Base-by-base conservation (phyloP, 2,888 invertebrate genomes). In the Gymnoscelis rufifasciata region DNA sequence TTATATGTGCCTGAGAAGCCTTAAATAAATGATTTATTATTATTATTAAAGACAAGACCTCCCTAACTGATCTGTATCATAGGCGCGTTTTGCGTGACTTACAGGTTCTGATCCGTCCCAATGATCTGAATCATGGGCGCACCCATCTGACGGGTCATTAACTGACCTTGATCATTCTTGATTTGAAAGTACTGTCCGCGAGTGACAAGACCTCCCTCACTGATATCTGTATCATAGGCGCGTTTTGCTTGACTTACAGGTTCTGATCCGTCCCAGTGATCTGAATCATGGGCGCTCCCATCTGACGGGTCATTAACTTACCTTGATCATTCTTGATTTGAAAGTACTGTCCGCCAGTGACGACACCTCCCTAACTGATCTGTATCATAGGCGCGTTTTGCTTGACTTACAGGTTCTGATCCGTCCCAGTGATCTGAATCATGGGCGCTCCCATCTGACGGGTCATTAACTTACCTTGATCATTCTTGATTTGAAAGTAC, bases 111-210 rank as follows among this genome's bases (percentile, higher is more conserved):
- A 1, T 87, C 88, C 0, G 84, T 83, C 56, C 87, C 88, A 0
- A 86, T 88, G 44, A 88, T 88, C 59, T 88, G 88, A 3, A 88
- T 88, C 2, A 87, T 88, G 0, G 88, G 88, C 0, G 88, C 83
- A 62, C 74, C 83, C n/a, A 83, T 71, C 47, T 82, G 82, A 0
- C 75, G 73, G 0, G 72, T 70, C 87, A 87, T 84, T 68, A n/a
- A n/a, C n/a, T n/a, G n/a, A n/a, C n/a, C n/a, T n/a, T n/a, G n/a
- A n/a, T n/a, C n/a, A n/a, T n/a, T n/a, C n/a, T n/a, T n/a, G n/a
- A n/a, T n/a, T n/a, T n/a, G n/a, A n/a, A n/a, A n/a, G n/a, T n/a
- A n/a, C n/a, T n/a, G n/a, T n/a, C n/a, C n/a, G n/a, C n/a, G n/a
- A n/a, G n/a, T n/a, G n/a, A n/a, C n/a, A n/a, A n/a, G n/a, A n/a